A percentile compares a stretch with the other conserved stretches of the same genome.
phyloP scores from a whole-genome alignment of 2,888 invertebrate genomes.

The Catocala sponsa region DNA sequence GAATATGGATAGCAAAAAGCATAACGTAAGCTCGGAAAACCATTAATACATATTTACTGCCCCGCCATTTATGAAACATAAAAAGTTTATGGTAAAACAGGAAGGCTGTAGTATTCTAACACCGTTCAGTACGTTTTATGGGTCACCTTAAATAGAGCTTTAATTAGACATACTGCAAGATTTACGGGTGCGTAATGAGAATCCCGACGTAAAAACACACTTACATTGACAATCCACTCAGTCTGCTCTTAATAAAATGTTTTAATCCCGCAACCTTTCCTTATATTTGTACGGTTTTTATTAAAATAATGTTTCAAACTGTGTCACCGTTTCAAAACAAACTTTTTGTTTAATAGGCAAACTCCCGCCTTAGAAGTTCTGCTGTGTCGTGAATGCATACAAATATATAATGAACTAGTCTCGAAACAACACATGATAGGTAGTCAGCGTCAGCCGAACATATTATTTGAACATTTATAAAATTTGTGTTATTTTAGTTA shows the following conservation, averaged over 20 bases:
- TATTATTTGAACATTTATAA: too few relatives aligned
- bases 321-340: too few relatives aligned
- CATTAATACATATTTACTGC: constrained; percentile 85
- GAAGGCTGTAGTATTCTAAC: constrained; percentile 76
- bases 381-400: too few relatives aligned
- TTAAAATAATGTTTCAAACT: neutral
- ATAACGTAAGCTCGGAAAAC: constrained; percentile 72
- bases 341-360: too few relatives aligned
- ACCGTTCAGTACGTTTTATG: constrained; percentile 68
- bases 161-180: constrained; percentile 62
- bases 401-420: too few relatives aligned
- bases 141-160: constrained; percentile 76
- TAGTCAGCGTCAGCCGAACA: too few relatives aligned
- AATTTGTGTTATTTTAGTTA: too few relatives aligned
- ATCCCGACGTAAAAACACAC: constrained; percentile 4
- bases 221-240: neutral
- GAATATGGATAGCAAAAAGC: constrained; percentile 67
- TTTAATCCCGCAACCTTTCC: neutral
- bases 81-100: constrained; percentile 82
- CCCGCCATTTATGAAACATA: constrained; percentile 84
- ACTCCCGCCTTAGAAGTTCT: too few relatives aligned
- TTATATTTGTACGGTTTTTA: neutral
- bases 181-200: constrained; percentile 43
- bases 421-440: too few relatives aligned
- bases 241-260: neutral